A percentile compares a stretch with the other conserved stretches of the same genome.
These are phyloP conservation scores for Muscidifurax raptorellus DNA, from an alignment of 1,140 invertebrate species.

Conservation along the genomic window DNA sequence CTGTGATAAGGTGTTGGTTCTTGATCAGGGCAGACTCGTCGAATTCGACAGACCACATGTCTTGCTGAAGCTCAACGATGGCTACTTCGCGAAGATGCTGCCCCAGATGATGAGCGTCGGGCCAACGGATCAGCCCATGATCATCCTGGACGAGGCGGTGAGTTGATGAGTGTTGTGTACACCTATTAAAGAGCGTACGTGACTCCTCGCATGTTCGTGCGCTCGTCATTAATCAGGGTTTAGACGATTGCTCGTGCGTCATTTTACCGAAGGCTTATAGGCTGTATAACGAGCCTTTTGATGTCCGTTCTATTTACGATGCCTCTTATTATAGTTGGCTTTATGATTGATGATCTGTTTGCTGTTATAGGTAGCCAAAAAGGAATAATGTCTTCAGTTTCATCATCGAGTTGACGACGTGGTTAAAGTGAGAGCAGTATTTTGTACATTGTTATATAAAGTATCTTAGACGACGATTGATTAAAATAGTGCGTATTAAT, in stretches of 20 bases:
- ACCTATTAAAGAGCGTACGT: background rate
- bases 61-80: background rate
- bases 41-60: conserved; percentile 22
- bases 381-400: background rate
- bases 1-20: conserved; percentile 75
- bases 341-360: background rate
- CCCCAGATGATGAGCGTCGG: background rate
- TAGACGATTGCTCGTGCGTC: background rate
- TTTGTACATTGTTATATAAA: too few relatives aligned
- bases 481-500: too few relatives aligned
- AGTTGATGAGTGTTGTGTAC: background rate
- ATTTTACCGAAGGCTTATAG: background rate
- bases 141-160: background rate
- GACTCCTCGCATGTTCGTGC: background rate
- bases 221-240: background rate
- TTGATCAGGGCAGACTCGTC: conserved; percentile 68
- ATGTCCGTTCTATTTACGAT: background rate
- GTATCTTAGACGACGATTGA: too few relatives aligned
- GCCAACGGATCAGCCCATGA: background rate
- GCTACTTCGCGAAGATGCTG: conserved; percentile 32
- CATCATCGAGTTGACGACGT: background rate
- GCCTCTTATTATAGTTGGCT: background rate
- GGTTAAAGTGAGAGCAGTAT: too few relatives aligned
- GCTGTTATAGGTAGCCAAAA: background rate
- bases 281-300: background rate